Evolutionary conservation across 2,888 invertebrate genomes (phyloP).

Genomic region (Cataglyphis altisquamis): DNA sequence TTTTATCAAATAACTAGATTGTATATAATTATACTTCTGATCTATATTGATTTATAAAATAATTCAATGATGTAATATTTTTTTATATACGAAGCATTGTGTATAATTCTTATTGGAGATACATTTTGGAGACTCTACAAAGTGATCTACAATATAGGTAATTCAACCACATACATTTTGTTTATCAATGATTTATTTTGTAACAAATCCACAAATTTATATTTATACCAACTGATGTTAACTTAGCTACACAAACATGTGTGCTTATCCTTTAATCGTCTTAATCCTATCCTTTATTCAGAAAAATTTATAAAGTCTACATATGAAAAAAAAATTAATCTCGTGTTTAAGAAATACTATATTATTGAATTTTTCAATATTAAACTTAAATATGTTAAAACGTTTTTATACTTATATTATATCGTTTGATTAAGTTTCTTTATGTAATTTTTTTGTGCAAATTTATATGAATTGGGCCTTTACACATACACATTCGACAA

Average conservation of each 20-base stretch:
- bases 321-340: not conserved
- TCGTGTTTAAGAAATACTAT: not conserved
- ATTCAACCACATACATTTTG: not conserved
- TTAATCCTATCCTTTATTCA: not conserved
- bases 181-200: not conserved
- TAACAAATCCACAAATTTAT: not conserved
- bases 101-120: not conserved
- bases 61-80: slow-evolving; percentile 12
- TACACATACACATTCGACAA: too few species aligned
- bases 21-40: slow-evolving; percentile 20
- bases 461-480: too few species aligned
- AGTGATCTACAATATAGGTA: slow-evolving; percentile 3
- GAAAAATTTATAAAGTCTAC: not conserved
- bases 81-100: slow-evolving; percentile 13
- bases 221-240: not conserved
- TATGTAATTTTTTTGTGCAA: too few species aligned
- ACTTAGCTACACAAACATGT: not conserved
- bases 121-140: not conserved
- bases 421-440: too few species aligned
- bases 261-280: not conserved
- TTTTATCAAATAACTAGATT: not conserved
- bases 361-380: not conserved
- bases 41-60: slow-evolving; percentile 6
- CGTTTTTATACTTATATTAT: not conserved
- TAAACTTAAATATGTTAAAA: not conserved